Evolutionary conservation across 2,797 vertebrate species (phyloP).

Genomic region (Lepilemur ruficaudatus): DNA sequence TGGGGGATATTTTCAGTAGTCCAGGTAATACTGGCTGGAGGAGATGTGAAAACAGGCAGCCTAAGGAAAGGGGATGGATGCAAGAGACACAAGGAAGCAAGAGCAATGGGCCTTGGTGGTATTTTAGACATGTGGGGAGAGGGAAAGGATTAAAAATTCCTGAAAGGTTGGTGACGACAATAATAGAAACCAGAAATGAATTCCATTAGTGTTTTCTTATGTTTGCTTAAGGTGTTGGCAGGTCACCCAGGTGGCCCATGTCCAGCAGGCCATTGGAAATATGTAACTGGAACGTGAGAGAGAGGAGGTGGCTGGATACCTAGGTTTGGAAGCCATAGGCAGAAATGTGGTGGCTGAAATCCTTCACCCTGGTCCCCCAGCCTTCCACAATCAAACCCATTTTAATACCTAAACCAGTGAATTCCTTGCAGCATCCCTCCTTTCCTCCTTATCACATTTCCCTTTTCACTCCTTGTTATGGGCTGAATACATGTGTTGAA

Average conservation of each 20-base stretch:
- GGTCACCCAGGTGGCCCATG: not conserved
- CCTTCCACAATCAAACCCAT: not conserved
- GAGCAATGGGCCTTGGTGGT: not conserved
- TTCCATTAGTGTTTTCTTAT: not conserved
- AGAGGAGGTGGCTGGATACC: not conserved
- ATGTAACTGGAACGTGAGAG: not conserved
- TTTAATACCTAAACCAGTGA: not conserved
- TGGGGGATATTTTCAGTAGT: not conserved
- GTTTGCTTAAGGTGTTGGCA: constrained; percentile 46
- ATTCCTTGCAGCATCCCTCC: not conserved
- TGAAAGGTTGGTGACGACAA: constrained; percentile 20
- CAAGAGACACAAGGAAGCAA: not conserved
- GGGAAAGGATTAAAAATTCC: not conserved
- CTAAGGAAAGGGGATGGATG: not conserved
- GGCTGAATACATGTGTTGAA: not conserved
- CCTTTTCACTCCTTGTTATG: not conserved
- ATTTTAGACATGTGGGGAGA: not conserved
- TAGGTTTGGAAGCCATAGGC: not conserved
- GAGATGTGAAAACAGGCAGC: not conserved
- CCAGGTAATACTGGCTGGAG: not conserved
- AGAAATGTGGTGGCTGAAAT: not conserved
- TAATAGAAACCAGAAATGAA: constrained; percentile 8
- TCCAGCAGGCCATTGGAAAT: not conserved
- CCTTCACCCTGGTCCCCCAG: not conserved
- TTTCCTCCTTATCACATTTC: not conserved